phyloP scores from a whole-genome alignment of 92 coral and sea anemone genomes.

The Zoanthus sociatus region DNA sequence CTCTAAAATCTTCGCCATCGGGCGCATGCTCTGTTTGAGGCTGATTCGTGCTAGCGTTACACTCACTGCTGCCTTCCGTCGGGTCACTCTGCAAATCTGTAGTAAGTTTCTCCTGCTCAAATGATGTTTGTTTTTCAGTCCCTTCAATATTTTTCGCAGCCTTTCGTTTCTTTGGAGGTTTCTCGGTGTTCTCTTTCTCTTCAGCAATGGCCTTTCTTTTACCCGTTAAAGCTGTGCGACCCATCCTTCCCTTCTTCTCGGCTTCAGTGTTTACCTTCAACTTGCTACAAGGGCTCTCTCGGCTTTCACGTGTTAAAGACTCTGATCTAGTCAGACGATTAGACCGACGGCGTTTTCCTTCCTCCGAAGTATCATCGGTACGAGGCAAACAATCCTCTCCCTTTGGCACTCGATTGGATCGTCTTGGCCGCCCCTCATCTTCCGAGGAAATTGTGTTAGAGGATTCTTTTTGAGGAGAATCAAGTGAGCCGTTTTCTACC shows the following conservation, averaged over 20 bases:
- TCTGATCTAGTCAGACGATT: constrained; percentile 70
- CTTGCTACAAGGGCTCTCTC: constrained; percentile 4
- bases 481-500: constrained; percentile 7
- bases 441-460: constrained; percentile 9
- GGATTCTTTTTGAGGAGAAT: not conserved
- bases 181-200: constrained; percentile 62
- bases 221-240: not conserved
- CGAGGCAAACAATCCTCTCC: constrained; percentile 22
- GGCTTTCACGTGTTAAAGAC: constrained; percentile 45
- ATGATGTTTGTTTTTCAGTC: constrained; percentile 35
- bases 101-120: constrained; percentile 51
- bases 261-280: constrained; percentile 23
- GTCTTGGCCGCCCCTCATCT: constrained; percentile 38
- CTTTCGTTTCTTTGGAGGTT: constrained; percentile 29
- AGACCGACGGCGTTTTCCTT: constrained; percentile 73
- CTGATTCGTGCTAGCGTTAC: constrained; percentile 56
- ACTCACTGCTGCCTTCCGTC: constrained; percentile 44
- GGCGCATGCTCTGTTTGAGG: constrained; percentile 46
- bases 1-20: constrained; percentile 45
- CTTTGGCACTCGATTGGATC: constrained; percentile 24
- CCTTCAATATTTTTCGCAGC: constrained; percentile 24
- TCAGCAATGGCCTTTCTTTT: constrained; percentile 41
- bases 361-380: constrained; percentile 39
- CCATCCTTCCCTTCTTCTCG: constrained; percentile 18
- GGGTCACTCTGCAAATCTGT: constrained; percentile 46